Conservation (phyloP, 1,140 invertebrate species). For the Heliothis virescens region DNA sequence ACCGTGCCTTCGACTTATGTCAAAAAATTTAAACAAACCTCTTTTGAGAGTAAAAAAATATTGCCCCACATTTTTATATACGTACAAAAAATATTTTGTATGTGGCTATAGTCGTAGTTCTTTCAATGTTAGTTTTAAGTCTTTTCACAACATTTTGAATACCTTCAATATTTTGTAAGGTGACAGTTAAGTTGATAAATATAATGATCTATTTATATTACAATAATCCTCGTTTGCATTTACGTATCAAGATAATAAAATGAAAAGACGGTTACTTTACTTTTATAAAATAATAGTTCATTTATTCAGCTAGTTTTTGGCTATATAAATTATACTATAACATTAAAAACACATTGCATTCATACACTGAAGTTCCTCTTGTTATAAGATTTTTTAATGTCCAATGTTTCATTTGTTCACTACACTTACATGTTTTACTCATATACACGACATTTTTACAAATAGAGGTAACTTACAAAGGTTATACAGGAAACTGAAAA, state of each 20-base stretch:
- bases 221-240: slow-evolving; percentile 24
- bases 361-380: no score
- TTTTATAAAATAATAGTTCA: not conserved
- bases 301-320: not conserved
- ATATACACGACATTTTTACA: not conserved
- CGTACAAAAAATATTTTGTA: not conserved
- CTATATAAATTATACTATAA: no score
- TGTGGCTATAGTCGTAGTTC: not conserved
- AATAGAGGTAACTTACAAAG: no score
- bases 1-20: not conserved
- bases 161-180: no score
- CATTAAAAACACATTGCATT: no score
- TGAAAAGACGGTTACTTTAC: slow-evolving; percentile 11
- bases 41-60: not conserved
- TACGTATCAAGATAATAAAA: slow-evolving; percentile 23
- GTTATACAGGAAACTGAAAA: no score
- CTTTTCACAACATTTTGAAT: not conserved
- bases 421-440: no score
- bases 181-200: no score
- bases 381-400: no score
- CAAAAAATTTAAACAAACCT: not conserved
- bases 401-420: no score
- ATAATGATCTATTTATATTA: not conserved
- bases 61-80: not conserved
- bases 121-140: not conserved